phyloP scores from a whole-genome alignment of 2,113 vertebrate species.

The Athene noctua region DNA sequence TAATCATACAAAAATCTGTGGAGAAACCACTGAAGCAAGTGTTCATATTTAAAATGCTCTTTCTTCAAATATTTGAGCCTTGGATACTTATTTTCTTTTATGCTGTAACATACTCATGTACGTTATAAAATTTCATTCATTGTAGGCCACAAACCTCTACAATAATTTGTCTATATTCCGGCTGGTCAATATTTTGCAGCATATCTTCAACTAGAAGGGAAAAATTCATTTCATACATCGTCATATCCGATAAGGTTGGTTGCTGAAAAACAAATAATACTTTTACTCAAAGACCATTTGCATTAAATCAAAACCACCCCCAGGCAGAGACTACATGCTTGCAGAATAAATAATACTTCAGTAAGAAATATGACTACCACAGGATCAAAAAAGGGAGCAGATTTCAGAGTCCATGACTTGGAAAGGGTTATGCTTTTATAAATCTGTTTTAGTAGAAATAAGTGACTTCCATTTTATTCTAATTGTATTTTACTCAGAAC shows the following conservation, averaged over 20 bases:
- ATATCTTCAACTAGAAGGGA: conserved; percentile 97
- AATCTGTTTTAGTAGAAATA: not conserved
- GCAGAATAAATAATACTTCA: not conserved
- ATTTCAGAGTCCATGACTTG: not conserved
- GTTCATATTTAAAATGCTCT: not conserved
- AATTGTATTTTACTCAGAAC: not conserved
- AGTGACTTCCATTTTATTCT: not conserved
- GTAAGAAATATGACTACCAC: not conserved
- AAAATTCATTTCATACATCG: conserved; percentile 99
- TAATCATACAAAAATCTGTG: not conserved
- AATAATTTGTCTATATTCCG: conserved; percentile 92
- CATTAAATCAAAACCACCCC: not conserved
- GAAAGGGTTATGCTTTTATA: not conserved
- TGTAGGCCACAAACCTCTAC: conserved; percentile 85
- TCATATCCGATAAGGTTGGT: conserved; percentile 98
- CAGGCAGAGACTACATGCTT: not conserved
- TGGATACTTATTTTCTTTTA: not conserved
- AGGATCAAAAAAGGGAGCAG: not conserved
- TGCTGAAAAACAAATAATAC: conserved; percentile 78
- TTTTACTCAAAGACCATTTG: not conserved
- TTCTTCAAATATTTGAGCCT: not conserved
- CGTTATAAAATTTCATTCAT: not conserved
- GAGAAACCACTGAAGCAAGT: not conserved
- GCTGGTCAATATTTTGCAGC: conserved; percentile 89
- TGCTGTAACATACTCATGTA: not conserved